These are phyloP conservation scores for Saccopteryx bilineata DNA, from an alignment of 2,113 vertebrate species.

Conservation along the genomic window DNA sequence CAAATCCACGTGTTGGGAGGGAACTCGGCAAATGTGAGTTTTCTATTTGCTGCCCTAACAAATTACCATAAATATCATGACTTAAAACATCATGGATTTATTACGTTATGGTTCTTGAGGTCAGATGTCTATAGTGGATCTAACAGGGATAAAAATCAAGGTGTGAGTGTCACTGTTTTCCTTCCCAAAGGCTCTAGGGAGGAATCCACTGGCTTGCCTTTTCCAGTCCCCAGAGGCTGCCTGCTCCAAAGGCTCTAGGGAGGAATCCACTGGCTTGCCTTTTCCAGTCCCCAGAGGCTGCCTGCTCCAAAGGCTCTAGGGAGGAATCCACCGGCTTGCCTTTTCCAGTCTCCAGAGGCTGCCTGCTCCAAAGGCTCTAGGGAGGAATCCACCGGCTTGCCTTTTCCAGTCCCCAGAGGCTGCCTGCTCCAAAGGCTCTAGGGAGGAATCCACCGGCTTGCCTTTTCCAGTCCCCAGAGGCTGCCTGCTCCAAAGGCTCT, in stretches of 20 bases:
- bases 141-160: neutral
- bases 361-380: too few species aligned
- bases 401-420: neutral
- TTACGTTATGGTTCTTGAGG: neutral
- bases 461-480: neutral
- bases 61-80: neutral
- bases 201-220: too few species aligned
- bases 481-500: neutral
- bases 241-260: too few species aligned
- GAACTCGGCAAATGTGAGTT: neutral
- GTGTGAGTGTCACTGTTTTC: neutral
- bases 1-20: neutral
- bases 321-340: too few species aligned
- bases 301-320: too few species aligned
- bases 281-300: too few species aligned
- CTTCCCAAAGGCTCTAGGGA: neutral
- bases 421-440: neutral
- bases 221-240: too few species aligned
- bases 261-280: too few species aligned
- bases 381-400: neutral
- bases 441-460: neutral
- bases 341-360: too few species aligned
- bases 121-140: neutral
- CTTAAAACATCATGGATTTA: neutral
- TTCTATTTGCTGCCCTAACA: neutral